phyloP scores from a whole-genome alignment of 1,140 invertebrate species.

The Homarus americanus region DNA sequence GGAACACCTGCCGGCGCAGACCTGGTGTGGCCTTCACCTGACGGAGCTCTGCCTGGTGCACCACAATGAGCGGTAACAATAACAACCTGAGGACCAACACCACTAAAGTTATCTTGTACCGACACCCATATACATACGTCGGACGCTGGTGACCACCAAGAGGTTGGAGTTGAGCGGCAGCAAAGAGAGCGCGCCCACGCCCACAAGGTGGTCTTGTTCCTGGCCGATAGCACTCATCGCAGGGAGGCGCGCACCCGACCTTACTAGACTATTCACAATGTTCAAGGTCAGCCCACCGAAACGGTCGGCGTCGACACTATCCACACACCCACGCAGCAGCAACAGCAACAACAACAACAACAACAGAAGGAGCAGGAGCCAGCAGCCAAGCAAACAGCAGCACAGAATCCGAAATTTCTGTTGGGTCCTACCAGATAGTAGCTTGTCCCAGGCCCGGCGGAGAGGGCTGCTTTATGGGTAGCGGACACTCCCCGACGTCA shows the following conservation, averaged over 20 bases:
- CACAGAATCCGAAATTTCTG: conserved; percentile 28
- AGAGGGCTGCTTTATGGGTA: conserved; percentile 14
- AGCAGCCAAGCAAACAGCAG: conserved; percentile 10
- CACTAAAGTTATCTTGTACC: conserved; percentile 31
- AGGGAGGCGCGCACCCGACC: conserved; percentile 30
- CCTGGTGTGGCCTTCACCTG: neutral
- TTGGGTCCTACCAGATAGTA: conserved; percentile 39
- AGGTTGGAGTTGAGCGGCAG: neutral
- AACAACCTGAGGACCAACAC: neutral
- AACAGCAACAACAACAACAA: conserved; percentile 45
- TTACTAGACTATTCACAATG: conserved; percentile 32
- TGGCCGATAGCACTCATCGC: conserved; percentile 23
- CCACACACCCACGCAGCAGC: conserved; percentile 23
- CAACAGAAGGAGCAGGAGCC: conserved; percentile 31
- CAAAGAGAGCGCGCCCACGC: conserved; percentile 15
- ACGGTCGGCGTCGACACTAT: conserved; percentile 21
- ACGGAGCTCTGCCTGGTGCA: neutral
- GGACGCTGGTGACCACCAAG: conserved; percentile 4
- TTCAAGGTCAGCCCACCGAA: conserved; percentile 28
- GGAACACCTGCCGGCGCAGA: neutral
- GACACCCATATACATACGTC: conserved; percentile 25
- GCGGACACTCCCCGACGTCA: conserved; percentile 31
- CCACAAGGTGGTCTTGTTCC: conserved; percentile 38
- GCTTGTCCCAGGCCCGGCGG: neutral
- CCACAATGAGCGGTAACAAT: neutral